phyloP scores from a whole-genome alignment of 2,888 invertebrate genomes.

The Eustalomyia histrio region DNA sequence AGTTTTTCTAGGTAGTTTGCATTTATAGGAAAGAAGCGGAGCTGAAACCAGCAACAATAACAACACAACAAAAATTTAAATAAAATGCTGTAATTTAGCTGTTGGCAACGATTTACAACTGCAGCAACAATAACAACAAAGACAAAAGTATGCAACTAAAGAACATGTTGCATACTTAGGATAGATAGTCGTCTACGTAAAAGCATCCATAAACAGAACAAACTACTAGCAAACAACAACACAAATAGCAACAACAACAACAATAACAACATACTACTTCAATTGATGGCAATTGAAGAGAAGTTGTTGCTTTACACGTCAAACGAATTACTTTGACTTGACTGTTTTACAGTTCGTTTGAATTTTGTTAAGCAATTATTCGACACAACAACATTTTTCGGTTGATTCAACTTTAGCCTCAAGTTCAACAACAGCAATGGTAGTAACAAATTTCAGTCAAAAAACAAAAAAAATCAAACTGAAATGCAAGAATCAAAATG shows the following conservation, averaged over 20 bases:
- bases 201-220: constrained; percentile 43
- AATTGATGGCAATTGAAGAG: constrained; percentile 13
- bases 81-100: constrained; percentile 67
- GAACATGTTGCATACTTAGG: constrained; percentile 52
- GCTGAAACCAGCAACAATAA: constrained; percentile 26
- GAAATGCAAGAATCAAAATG: constrained; percentile 52
- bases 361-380: constrained; percentile 75
- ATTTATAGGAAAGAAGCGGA: constrained; percentile 2
- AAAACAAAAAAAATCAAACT: constrained; percentile 53
- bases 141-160: constrained; percentile 45
- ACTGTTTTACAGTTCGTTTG: constrained; percentile 40
- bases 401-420: constrained; percentile 78
- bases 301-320: constrained; percentile 52
- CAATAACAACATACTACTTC: constrained; percentile 32
- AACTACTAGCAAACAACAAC: constrained; percentile 18
- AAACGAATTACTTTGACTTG: constrained; percentile 64
- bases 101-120: constrained; percentile 67
- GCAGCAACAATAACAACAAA: constrained; percentile 54
- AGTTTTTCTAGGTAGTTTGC: constrained; percentile 30
- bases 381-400: constrained; percentile 71
- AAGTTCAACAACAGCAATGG: constrained; percentile 73
- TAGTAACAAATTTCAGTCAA: constrained; percentile 46
- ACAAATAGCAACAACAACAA: constrained; percentile 19
- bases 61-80: constrained; percentile 62
- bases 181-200: constrained; percentile 6